Base-by-base conservation (phyloP, 1,140 invertebrate species). In the Panulirus ornatus region DNA sequence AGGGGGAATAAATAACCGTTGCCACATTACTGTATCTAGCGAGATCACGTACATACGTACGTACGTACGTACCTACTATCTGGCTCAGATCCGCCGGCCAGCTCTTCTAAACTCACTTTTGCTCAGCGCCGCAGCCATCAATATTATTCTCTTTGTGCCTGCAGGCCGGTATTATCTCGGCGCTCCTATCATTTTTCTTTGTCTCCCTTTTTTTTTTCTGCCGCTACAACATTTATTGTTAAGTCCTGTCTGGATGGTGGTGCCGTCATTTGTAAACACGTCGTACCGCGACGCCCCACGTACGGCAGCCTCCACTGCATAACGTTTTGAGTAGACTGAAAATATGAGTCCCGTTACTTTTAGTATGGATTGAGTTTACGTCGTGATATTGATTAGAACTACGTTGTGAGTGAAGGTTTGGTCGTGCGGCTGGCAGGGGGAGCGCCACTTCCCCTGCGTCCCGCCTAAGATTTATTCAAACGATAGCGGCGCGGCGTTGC, bases 81-180 rank as follows among this genome's bases (percentile, higher is more conserved):
- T n/a, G n/a, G n/a, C n/a, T n/a, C n/a, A n/a, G n/a, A n/a, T n/a
- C n/a, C 30, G 27, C 30, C 27, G 30, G n/a, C 70, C 30, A 71
- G 70, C 70, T 79, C 76, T 79, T 42, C 40, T 47, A 79, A 30
- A 47, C 76, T 79, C 76, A 42, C 76, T 82, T 47, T 58, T 66
- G 38, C 79, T 63, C 30, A n/a, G 79, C 54, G 58, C 51, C 36
- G 58, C 51, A 66, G 79, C 79, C 79, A 83, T 83, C 79, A 83
- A 83, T 83, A 83, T 83, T 83, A 83, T 83, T 83, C 79, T 83
- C 79, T 83, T 83, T 83, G 79, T 83, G 79, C 79, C 79, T 83
- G 79, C 79, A 63, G 79, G 34, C 79, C 54, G 79, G 54, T 63
- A 83, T 83, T 83, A 83, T 83, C 51, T 66, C 40, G 27, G n/a